Percentiles rank a stretch among this genome's conserved stretches.
phyloP scores from a whole-genome alignment of 2,113 vertebrate species.

The Kryptolebias marmoratus region DNA sequence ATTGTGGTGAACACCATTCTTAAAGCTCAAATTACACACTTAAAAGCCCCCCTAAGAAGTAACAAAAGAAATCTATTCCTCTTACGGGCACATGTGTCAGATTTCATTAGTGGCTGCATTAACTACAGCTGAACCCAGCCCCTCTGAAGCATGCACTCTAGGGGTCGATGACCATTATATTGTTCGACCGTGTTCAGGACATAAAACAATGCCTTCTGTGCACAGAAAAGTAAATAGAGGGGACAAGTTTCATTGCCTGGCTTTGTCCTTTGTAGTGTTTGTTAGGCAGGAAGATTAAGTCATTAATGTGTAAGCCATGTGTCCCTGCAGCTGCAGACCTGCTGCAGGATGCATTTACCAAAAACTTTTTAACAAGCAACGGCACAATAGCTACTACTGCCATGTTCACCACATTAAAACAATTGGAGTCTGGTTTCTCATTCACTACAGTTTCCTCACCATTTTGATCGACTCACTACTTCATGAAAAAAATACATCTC shows the following conservation, averaged over 20 bases:
- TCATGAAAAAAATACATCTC: too few relatives aligned
- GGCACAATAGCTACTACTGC: background rate
- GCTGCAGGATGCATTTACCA: conserved; percentile 12
- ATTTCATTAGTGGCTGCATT: conserved; percentile 66
- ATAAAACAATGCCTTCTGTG: conserved; percentile 67
- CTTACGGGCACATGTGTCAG: conserved; percentile 47
- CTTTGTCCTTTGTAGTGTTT: conserved; percentile 66
- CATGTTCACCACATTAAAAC: background rate
- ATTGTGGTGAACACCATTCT: conserved; percentile 35
- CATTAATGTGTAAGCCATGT: conserved; percentile 65
- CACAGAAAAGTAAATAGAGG: conserved; percentile 47
- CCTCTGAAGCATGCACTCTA: conserved; percentile 50
- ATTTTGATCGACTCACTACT: background rate
- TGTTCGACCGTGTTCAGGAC: conserved; percentile 53
- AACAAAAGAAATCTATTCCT: conserved; percentile 63
- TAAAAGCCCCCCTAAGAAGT: conserved; percentile 50
- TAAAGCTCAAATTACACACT: conserved; percentile 49
- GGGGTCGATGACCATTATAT: conserved; percentile 64
- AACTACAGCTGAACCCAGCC: conserved; percentile 54
- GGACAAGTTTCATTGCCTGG: conserved; percentile 37
- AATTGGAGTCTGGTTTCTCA: background rate
- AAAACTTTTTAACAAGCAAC: background rate
- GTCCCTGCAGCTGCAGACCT: conserved; percentile 54
- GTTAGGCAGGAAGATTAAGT: conserved; percentile 62
- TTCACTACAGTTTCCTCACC: background rate